Evolutionary conservation across 2,888 invertebrate species (phyloP), one percentile per base, ranked within the genome.

Genomic region (Nephrotoma guestfalica): DNA sequence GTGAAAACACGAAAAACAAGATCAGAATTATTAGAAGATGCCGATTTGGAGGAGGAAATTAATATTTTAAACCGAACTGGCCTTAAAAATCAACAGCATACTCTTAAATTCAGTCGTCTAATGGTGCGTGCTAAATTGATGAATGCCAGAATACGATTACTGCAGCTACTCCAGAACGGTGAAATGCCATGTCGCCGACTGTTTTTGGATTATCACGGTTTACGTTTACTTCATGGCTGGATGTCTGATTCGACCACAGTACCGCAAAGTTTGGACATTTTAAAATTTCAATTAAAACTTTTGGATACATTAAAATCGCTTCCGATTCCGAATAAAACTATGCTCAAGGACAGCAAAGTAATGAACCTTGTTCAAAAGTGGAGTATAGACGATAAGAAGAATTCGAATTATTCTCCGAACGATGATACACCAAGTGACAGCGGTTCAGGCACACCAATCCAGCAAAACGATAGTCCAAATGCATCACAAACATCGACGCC

Each of bases 151-250:
- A 93, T 94, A 88, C 94, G 96, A 87, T 92, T 99, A 4, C 92
- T 99, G 88, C 93, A 95, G 13, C 93, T 98, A 57, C 93, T 99
- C 87, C 94, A 96, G 87, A 94, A 94, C 87, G 96, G 96, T 0
- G 97, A 96, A 90, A 92, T 96, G 89, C 96, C 97, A 0, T 97
- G 97, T 90, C 93, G 96, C 9, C 92, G 97, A 15, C 93, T 98
- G 88, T 98, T 99, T 92, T 93, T 97, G 87, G 97, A 97, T 92
- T 98, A 98, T 92, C 97, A 98, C 89, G 99, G 99, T 0, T 92
- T 99, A 87, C 93, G 97, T 6, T 92, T 99, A 86, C 93, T 99
- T 87, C 97, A 98, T 92, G 97, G 97, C 42, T 99, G 99, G 96
- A 97, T 98, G 94, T 94, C 94, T 87, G 97, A 97, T 89, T 13